Evolutionary conservation across 2,113 vertebrate genomes (phyloP).

Genomic region (Hymenochirus boettgeri): DNA sequence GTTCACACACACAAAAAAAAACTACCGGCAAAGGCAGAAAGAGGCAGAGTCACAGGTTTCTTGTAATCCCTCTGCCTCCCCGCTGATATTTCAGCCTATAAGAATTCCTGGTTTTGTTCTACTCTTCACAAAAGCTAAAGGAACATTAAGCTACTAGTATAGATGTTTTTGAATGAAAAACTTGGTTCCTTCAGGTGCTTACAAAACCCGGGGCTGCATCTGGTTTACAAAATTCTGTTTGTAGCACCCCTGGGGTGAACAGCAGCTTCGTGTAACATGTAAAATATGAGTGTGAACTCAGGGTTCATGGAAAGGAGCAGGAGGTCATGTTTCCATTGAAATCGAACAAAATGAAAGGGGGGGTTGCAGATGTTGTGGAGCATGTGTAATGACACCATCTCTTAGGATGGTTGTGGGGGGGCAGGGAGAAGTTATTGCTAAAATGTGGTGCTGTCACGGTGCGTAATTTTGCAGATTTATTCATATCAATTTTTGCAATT

Average conservation of each 20-base stretch:
- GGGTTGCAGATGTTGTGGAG: constrained; percentile 86
- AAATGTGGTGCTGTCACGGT: constrained; percentile 81
- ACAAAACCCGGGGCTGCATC: constrained; percentile 71
- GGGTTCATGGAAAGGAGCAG: constrained; percentile 88
- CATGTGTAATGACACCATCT: constrained; percentile 77
- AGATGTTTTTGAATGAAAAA: constrained; percentile 72
- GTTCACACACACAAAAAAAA: constrained; percentile 74
- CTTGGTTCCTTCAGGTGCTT: constrained; percentile 80
- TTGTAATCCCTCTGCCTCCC: constrained; percentile 96
- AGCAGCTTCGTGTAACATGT: constrained; percentile 91
- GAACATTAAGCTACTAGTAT: constrained; percentile 77
- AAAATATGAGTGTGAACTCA: constrained; percentile 93
- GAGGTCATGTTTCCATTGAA: constrained; percentile 86
- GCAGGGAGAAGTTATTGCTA: constrained; percentile 56
- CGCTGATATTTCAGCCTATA: constrained; percentile 78
- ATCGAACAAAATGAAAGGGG: constrained; percentile 70
- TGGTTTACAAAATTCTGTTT: constrained; percentile 86
- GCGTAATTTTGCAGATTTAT: constrained; percentile 93
- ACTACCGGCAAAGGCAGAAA: constrained; percentile 95
- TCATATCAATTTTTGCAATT: constrained; percentile 86
- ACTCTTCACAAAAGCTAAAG: constrained; percentile 80
- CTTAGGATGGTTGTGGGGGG: constrained; percentile 55
- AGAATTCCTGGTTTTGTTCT: constrained; percentile 90
- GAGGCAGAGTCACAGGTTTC: constrained; percentile 98
- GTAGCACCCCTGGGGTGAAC: constrained; percentile 82